phyloP scores from a whole-genome alignment of 2,113 vertebrate genomes.

The Trogon melanurus region DNA sequence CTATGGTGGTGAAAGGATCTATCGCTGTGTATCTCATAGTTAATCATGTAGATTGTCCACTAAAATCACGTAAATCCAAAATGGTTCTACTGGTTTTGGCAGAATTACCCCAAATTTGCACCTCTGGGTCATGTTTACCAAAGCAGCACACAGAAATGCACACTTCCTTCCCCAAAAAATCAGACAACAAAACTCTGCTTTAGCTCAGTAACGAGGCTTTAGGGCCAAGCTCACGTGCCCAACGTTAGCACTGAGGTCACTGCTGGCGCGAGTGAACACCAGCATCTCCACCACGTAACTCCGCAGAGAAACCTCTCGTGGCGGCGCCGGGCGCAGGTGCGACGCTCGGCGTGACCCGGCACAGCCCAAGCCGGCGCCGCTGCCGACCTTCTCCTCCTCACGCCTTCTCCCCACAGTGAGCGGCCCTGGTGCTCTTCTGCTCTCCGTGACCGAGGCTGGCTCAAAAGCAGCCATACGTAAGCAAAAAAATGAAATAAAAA shows the following conservation, averaged over 20 bases:
- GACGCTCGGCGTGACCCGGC: accelerated
- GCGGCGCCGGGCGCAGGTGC: accelerated
- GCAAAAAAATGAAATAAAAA: too few relatives aligned
- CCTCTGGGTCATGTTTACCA: background rate
- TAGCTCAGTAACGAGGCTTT: background rate
- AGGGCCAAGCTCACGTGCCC: accelerated
- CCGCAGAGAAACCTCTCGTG: background rate
- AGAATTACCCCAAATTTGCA: background rate
- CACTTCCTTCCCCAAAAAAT: background rate
- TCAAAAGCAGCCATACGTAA: background rate
- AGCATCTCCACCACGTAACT: background rate
- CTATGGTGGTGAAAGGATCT: background rate
- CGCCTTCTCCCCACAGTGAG: accelerated
- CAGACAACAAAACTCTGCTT: background rate
- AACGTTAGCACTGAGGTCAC: accelerated
- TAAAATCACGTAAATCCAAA: background rate
- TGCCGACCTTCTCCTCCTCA: background rate
- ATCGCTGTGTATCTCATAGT: background rate
- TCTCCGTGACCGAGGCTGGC: accelerated
- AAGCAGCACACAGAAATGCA: background rate
- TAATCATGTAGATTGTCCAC: background rate
- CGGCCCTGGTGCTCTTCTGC: accelerated
- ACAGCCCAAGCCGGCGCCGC: accelerated
- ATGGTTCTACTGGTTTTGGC: background rate
- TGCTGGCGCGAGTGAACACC: accelerated